Base-by-base conservation (phyloP, 2,888 invertebrate species). In the Drosophila ustulata region DNA sequence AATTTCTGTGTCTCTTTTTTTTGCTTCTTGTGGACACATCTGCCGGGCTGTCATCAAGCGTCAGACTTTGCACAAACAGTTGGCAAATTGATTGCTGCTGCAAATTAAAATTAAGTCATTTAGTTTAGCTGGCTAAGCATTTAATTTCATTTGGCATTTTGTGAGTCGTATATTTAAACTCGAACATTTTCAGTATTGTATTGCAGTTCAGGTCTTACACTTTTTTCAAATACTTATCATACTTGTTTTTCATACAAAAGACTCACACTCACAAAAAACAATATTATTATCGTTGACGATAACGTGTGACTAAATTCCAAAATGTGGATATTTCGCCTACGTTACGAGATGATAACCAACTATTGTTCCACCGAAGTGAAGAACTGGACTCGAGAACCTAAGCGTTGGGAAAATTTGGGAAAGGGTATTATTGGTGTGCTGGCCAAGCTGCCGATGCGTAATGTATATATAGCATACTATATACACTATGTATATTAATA, bases 31-130 rank as follows among this genome's bases (percentile, higher is more conserved):
- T 57, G 63, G 55, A 63, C 72, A 70, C 59, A 69, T 66, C 28
- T 59, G 73, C 47, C 64, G 41, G 49, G 49, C 25, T 85, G 90
- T 85, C 89, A 89, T 89, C 83, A 87, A 74, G 78, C 87, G 68
- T 82, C 89, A 89, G 89, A 89, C 89, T 79, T 71, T 88, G 75
- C 72, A 81, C 90, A 89, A 89, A 89, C 89, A 90, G 77, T 76
- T 80, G 78, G 13, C 76, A 82, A 87, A 82, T 80, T 87, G 85
- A 87, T 85, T 80, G 87, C 75, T 52, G 72, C 78, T 80, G 83
- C 76, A 80, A 89, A 89, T 90, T 80, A 82, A 88, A 90, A 80
- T 88, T 83, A 87, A 90, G 89, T 83, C 87, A 89, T 88, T 87
- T 79, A 75, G 75, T 71, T 75, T 11, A 47, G 58, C 57, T 51